A percentile compares a stretch with the other conserved stretches of the same genome.
Evolutionary conservation across 2,888 invertebrate species (phyloP).

Genomic region (Noctua pronuba): DNA sequence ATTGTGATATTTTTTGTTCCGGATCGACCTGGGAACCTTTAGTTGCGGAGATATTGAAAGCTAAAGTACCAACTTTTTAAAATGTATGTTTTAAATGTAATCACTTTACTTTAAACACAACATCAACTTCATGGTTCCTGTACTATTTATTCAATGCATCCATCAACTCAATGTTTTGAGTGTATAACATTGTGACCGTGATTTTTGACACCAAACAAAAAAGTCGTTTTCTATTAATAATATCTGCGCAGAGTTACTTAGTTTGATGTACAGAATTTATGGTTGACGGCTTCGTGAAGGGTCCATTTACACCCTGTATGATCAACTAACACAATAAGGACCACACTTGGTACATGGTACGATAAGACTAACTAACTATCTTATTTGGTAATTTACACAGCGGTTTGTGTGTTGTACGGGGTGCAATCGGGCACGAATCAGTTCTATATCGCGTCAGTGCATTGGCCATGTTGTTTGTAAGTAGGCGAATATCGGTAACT

Average conservation of each 20-base stretch:
- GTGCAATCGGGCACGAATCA: slow-evolving; percentile 59
- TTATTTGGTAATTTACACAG: slow-evolving; percentile 42
- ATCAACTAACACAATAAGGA: slow-evolving; percentile 9
- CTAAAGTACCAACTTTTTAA: no score
- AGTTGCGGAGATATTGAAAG: no score
- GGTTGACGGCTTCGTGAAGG: no score
- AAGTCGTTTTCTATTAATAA: no score
- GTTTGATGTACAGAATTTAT: no score
- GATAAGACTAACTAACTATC: neutral
- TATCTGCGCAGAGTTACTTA: no score
- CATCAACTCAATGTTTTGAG: neutral
- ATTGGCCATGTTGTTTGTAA: slow-evolving; percentile 16
- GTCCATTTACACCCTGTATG: slow-evolving; percentile 7
- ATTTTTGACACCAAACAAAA: neutral
- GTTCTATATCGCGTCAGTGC: slow-evolving; percentile 19
- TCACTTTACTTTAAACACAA: neutral
- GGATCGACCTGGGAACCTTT: neutral
- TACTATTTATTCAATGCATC: neutral
- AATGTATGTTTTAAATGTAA: no score
- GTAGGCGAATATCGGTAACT: neutral
- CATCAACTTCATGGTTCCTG: no score
- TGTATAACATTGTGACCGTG: neutral
- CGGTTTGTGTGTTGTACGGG: slow-evolving; percentile 30
- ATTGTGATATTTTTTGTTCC: neutral
- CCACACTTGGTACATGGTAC: no score